Evolutionary conservation across 2,888 invertebrate species (phyloP).

Genomic region (Autographa pulchrina): DNA sequence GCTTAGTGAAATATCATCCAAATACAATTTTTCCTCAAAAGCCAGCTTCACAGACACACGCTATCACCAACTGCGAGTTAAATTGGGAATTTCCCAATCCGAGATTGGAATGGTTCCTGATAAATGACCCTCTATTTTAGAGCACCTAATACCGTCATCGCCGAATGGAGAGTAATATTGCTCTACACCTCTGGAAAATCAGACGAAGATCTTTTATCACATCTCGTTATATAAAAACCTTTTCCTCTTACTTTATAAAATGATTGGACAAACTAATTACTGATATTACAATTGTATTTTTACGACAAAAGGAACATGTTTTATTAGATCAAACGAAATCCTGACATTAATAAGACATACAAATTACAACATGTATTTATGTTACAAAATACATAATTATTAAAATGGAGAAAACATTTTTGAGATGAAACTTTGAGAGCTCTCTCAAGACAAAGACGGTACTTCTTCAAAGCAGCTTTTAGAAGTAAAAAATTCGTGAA

Average conservation of each 20-base stretch:
- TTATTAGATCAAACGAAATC: constrained; percentile 11
- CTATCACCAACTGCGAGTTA: constrained; percentile 6
- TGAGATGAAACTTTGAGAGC: constrained; percentile 39
- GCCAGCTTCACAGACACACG: constrained; percentile 1
- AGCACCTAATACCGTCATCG: constrained; percentile 10
- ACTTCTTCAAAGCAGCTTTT: constrained; percentile 51
- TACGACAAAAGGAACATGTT: neutral
- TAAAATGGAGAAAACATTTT: constrained; percentile 34
- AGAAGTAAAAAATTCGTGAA: constrained; percentile 57
- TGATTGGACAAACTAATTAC: neutral
- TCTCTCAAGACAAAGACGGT: constrained; percentile 53
- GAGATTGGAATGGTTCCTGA: constrained; percentile 8
- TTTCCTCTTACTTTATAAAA: neutral
- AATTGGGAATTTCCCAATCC: constrained; percentile 9
- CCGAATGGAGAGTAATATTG: neutral
- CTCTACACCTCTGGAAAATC: neutral
- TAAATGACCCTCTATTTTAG: constrained; percentile 9
- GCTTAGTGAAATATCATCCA: constrained; percentile 6
- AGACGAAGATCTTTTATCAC: neutral
- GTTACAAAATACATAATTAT: constrained; percentile 16
- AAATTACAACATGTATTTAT: neutral
- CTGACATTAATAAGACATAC: neutral
- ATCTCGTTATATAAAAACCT: neutral
- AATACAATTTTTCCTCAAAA: constrained; percentile 7
- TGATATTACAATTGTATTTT: neutral